Conservation (phyloP, 1,140 invertebrate genomes). For the Platyscapa corneri region DNA sequence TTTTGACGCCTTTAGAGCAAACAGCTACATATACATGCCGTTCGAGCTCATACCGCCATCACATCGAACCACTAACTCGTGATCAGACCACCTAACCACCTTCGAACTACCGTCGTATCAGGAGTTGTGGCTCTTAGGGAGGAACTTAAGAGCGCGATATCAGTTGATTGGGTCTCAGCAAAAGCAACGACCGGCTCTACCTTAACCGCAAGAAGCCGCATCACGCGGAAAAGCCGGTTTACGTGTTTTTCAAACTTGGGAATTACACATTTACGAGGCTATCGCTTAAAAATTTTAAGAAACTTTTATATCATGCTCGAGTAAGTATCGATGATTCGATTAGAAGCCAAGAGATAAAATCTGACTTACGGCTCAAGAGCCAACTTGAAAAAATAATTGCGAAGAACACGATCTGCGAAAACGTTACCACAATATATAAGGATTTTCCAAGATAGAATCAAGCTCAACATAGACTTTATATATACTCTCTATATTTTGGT, state of each 20-base stretch:
- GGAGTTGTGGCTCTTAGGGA: constrained; percentile 69
- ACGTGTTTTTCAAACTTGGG: constrained; percentile 53
- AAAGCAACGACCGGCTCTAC: not conserved
- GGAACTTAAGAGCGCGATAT: constrained; percentile 71
- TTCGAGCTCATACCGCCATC: constrained; percentile 54
- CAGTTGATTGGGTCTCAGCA: constrained; percentile 70
- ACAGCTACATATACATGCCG: constrained; percentile 3
- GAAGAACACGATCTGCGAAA: not conserved
- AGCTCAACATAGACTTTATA: too few relatives aligned
- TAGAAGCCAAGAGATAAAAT: not conserved
- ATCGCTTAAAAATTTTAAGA: constrained; percentile 39
- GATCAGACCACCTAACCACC: constrained; percentile 70
- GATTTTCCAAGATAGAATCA: not conserved
- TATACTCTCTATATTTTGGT: too few relatives aligned
- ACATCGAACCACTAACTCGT: constrained; percentile 73
- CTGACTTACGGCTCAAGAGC: not conserved
- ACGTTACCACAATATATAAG: not conserved
- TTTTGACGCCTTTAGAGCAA: constrained; percentile 11
- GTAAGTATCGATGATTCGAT: constrained; percentile 26
- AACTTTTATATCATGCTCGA: constrained; percentile 15
- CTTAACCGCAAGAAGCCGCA: not conserved
- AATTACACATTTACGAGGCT: constrained; percentile 45
- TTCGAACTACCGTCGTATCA: constrained; percentile 70
- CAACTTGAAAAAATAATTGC: not conserved
- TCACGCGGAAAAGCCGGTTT: constrained; percentile 32